phyloP scores from a whole-genome alignment of 2,888 invertebrate species.

The Adela reaumurella region DNA sequence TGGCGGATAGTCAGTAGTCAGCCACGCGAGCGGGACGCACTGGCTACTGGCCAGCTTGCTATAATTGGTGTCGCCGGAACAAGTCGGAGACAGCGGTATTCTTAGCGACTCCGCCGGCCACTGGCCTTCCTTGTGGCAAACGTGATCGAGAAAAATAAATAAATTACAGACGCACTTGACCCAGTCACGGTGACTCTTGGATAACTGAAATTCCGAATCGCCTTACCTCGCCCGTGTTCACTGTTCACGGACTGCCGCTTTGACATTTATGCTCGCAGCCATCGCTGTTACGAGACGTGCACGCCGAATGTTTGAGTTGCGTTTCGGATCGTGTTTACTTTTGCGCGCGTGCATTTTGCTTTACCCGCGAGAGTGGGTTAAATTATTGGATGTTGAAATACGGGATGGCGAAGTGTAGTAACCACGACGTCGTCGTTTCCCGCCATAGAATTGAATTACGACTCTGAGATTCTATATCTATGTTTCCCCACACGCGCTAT shows the following conservation, averaged over 20 bases:
- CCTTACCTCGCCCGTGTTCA: neutral
- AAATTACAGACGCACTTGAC: conserved; percentile 41
- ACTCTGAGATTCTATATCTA: too few species aligned
- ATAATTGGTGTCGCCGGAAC: conserved; percentile 76
- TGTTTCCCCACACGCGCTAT: too few species aligned
- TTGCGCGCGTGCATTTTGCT: neutral
- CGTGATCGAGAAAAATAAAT: conserved; percentile 29
- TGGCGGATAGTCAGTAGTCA: too few species aligned
- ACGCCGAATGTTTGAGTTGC: neutral
- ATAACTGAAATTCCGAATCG: conserved; percentile 10
- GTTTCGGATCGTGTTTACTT: neutral
- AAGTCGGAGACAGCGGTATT: conserved; percentile 59
- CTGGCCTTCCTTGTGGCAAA: conserved; percentile 33
- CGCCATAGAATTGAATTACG: too few species aligned
- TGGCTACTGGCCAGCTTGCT: conserved; percentile 79
- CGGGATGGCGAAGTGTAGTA: too few species aligned
- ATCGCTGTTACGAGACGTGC: neutral
- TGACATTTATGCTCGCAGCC: neutral
- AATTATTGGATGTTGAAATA: too few species aligned
- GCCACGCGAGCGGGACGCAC: conserved; percentile 34
- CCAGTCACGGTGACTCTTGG: conserved; percentile 30
- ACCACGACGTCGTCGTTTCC: too few species aligned
- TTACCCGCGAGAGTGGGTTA: too few species aligned
- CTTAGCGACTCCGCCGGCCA: conserved; percentile 58
- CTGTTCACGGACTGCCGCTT: neutral